These are phyloP conservation scores for Corapipo altera DNA, from an alignment of 2,113 vertebrate species.

Conservation along the genomic window DNA sequence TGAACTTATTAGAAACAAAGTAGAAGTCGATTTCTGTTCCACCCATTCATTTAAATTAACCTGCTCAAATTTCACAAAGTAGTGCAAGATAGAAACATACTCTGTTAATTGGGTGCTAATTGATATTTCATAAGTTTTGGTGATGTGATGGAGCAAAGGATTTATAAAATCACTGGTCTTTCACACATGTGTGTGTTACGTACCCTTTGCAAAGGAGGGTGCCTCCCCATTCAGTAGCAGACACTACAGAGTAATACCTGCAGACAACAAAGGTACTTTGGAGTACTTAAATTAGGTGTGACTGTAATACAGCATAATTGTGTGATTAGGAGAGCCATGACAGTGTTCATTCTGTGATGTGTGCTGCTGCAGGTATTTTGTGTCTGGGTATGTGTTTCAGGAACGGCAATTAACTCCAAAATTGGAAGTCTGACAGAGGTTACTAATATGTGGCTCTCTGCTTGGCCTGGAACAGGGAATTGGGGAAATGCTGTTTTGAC, in stretches of 20 bases:
- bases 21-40: neutral
- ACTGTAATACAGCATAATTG: neutral
- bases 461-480: conserved; percentile 42
- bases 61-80: neutral
- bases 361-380: conserved; percentile 50
- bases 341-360: neutral
- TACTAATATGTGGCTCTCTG: neutral
- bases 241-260: neutral
- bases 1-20: neutral
- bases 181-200: fast-evolving
- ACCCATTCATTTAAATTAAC: neutral
- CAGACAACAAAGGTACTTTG: neutral
- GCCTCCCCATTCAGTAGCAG: neutral
- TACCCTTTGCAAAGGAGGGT: neutral
- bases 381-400: conserved; percentile 40
- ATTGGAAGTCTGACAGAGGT: conserved; percentile 29
- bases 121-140: neutral
- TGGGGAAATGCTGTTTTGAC: conserved; percentile 50
- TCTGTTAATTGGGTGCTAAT: neutral
- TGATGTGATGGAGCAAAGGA: neutral
- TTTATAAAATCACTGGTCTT: neutral
- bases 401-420: conserved; percentile 39
- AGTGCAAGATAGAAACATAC: neutral
- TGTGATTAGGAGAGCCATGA: neutral
- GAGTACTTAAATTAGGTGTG: conserved; percentile 1